Percentiles rank a stretch among this genome's conserved stretches.
Conservation (phyloP, 2,797 vertebrate genomes). For the Discoglossus pictus region DNA sequence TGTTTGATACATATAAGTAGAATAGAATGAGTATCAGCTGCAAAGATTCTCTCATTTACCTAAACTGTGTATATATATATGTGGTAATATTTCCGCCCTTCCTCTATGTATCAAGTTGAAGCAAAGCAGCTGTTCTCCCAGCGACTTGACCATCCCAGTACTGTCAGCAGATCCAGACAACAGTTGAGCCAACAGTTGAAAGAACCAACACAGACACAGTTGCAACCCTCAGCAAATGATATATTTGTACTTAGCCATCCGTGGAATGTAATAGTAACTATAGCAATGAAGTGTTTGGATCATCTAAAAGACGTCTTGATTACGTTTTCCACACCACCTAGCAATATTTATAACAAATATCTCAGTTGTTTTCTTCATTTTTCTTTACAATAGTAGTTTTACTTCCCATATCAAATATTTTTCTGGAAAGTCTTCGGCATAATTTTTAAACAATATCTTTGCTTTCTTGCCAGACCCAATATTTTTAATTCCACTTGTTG, state of each 20-base stretch:
- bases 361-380: too few relatives aligned
- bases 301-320: constrained; percentile 3
- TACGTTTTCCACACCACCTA: not conserved
- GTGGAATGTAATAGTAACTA: constrained; percentile 23
- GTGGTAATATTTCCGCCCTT: constrained; percentile 13
- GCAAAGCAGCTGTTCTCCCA: constrained; percentile 8
- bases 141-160: constrained; percentile 2
- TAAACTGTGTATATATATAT: constrained; percentile 17
- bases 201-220: too few relatives aligned
- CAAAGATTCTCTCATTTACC: too few relatives aligned
- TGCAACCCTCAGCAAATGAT: not conserved
- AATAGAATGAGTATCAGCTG: too few relatives aligned
- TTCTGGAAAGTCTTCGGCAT: constrained; percentile 10
- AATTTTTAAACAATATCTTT: constrained; percentile 18
- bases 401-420: constrained; percentile 14
- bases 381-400: not conserved
- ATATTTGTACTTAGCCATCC: constrained; percentile 1
- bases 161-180: constrained; percentile 12
- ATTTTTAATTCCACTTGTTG: constrained; percentile 59
- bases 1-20: too few relatives aligned
- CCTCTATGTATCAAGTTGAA: constrained; percentile 11
- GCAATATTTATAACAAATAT: too few relatives aligned
- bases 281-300: not conserved
- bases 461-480: constrained; percentile 15
- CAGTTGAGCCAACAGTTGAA: not conserved